These are phyloP conservation scores for Dromococcyx pavoninus DNA, from an alignment of 2,797 vertebrate species.

Conservation along the genomic window DNA sequence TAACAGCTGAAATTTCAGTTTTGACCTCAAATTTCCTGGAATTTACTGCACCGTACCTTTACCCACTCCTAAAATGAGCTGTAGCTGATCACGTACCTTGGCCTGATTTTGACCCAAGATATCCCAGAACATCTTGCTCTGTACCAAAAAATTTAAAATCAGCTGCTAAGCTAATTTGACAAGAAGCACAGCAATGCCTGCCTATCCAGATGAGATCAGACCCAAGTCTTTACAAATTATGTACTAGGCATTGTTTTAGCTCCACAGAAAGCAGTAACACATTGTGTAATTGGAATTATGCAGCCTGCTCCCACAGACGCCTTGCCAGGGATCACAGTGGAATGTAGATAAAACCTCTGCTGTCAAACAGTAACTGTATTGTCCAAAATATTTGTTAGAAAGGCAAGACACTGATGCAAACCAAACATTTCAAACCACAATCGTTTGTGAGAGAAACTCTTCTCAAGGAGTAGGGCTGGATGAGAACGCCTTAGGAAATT, in stretches of 20 bases:
- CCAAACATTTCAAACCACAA: rapidly evolving
- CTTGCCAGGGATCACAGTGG: rapidly evolving
- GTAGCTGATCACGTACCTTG: neutral
- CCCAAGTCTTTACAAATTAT: neutral
- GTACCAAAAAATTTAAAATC: constrained; percentile 3
- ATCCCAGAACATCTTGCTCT: neutral
- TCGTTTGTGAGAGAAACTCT: rapidly evolving
- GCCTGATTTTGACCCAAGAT: constrained; percentile 41
- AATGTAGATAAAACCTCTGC: neutral
- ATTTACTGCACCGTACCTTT: neutral
- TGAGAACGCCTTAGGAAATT: rapidly evolving
- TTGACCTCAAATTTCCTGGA: neutral
- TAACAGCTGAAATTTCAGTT: neutral
- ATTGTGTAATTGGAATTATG: neutral
- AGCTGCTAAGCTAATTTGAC: neutral
- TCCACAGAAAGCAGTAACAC: neutral
- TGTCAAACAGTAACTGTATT: rapidly evolving
- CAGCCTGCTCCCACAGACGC: too few relatives aligned
- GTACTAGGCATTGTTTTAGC: neutral
- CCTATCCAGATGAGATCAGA: constrained; percentile 22
- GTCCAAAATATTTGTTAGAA: neutral
- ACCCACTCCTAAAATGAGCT: neutral
- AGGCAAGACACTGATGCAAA: rapidly evolving
- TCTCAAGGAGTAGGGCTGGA: rapidly evolving
- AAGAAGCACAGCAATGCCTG: neutral